Conservation (phyloP, 2,113 vertebrate genomes). For the Erythrocercus mccallii region DNA sequence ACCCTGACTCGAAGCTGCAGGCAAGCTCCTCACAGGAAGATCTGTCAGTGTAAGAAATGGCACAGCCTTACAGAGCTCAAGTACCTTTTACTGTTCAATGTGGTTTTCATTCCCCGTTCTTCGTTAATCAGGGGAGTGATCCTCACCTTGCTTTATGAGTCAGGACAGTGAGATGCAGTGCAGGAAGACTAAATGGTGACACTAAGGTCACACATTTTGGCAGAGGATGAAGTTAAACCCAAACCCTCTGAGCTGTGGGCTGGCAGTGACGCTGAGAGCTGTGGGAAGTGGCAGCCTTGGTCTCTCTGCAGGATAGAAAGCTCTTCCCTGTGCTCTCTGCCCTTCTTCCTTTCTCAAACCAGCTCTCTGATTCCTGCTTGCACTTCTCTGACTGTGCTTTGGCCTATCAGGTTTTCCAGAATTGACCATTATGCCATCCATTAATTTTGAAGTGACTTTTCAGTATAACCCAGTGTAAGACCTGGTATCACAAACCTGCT, state of each 20-base stretch:
- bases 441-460: not conserved
- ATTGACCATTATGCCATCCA: not conserved
- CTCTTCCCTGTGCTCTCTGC: not conserved
- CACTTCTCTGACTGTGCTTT: not conserved
- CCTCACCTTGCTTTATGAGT: not conserved
- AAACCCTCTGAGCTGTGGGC: fast-evolving
- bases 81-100: not conserved
- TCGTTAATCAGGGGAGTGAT: not conserved
- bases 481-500: not conserved
- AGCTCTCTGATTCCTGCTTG: not conserved
- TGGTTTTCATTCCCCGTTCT: not conserved
- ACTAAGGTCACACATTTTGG: not conserved
- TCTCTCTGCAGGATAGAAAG: fast-evolving
- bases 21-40: not conserved
- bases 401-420: not conserved
- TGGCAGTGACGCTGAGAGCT: not conserved
- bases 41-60: not conserved
- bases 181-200: not conserved
- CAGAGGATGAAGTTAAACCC: not conserved
- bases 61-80: not conserved
- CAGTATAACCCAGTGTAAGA: not conserved
- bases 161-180: not conserved
- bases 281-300: fast-evolving
- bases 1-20: not conserved
- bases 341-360: not conserved